Conservation (phyloP, 1,140 invertebrate species). For the Samia ricini region DNA sequence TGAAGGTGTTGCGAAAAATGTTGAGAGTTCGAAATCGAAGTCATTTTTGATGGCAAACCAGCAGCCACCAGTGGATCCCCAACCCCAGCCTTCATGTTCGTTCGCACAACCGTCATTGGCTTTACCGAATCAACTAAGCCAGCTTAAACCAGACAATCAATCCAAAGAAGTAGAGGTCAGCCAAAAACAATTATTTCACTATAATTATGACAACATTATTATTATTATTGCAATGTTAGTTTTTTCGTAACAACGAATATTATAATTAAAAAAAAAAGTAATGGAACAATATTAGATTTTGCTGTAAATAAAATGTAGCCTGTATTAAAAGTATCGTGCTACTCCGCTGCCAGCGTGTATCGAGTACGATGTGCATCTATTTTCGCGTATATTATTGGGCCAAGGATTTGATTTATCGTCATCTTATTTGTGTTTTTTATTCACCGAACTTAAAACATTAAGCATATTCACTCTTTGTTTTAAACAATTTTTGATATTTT, state of each 20-base stretch:
- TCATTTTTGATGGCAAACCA: not conserved
- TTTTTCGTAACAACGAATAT: not conserved
- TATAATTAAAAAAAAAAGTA: not conserved
- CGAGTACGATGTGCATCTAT: slow-evolving; percentile 61
- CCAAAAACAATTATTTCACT: slow-evolving; percentile 22
- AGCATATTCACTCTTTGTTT: not conserved
- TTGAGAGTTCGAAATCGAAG: slow-evolving; percentile 33
- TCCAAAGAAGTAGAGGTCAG: slow-evolving; percentile 73
- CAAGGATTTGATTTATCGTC: slow-evolving; percentile 52
- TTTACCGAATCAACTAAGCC: slow-evolving; percentile 27
- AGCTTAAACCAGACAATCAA: slow-evolving; percentile 57
- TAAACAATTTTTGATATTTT: not conserved
- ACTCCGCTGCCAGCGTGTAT: slow-evolving; percentile 41
- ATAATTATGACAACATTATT: not conserved
- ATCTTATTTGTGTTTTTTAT: slow-evolving; percentile 10
- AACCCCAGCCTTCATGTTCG: slow-evolving; percentile 60
- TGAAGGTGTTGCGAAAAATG: slow-evolving; percentile 33
- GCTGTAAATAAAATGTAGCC: slow-evolving; percentile 11
- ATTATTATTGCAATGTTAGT: slow-evolving; percentile 4
- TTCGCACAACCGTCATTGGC: slow-evolving; percentile 32
- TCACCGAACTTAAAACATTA: not conserved
- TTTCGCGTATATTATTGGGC: slow-evolving; percentile 67
- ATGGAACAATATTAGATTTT: not conserved
- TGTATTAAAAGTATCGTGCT: slow-evolving; percentile 41
- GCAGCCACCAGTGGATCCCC: slow-evolving; percentile 22